A percentile compares a stretch with the other conserved stretches of the same genome.
phyloP scores from a whole-genome alignment of 1,140 invertebrate genomes.

The Ylistrum balloti region DNA sequence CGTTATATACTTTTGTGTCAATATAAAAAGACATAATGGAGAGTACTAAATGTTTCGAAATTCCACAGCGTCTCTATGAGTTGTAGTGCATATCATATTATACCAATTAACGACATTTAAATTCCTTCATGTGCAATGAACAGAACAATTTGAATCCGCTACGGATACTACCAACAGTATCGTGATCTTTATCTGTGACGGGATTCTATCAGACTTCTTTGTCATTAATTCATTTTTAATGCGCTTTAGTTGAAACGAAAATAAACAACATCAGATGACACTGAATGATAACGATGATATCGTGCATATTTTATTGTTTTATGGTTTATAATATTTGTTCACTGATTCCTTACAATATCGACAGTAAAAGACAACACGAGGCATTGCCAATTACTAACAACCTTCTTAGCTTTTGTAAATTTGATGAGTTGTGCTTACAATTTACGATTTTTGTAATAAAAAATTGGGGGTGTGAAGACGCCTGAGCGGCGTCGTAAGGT shows the following conservation, averaged over 20 bases:
- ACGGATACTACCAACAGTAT: background rate
- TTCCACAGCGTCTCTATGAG: background rate
- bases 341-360: background rate
- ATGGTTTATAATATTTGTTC: background rate
- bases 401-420: constrained; percentile 39
- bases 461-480: background rate
- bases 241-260: background rate
- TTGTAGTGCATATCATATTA: background rate
- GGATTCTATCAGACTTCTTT: background rate
- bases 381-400: background rate
- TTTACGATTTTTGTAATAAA: background rate
- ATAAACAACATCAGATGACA: background rate
- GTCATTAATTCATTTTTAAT: constrained; percentile 30
- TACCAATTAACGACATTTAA: background rate
- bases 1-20: too few relatives aligned
- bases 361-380: background rate
- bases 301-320: background rate
- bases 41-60: too few relatives aligned
- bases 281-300: background rate
- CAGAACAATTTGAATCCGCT: background rate
- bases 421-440: constrained; percentile 1
- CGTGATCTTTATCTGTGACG: background rate
- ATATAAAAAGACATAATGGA: too few relatives aligned
- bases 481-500: background rate
- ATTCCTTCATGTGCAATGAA: background rate